phyloP scores from a whole-genome alignment of 2,113 vertebrate genomes.

The Glaucomys volans region DNA sequence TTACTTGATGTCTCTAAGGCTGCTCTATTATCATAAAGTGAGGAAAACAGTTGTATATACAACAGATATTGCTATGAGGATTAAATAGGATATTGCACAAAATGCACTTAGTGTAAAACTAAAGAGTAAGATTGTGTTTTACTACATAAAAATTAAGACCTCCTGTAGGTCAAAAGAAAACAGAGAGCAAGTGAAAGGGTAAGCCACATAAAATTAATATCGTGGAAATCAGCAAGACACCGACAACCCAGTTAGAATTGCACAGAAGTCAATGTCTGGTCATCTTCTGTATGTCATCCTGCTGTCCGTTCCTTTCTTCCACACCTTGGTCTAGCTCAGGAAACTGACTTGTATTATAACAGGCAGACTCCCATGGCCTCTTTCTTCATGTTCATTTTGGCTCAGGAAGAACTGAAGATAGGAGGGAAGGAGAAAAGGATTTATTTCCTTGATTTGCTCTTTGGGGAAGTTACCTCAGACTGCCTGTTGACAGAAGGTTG shows the following conservation, averaged over 20 bases:
- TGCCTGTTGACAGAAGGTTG: background rate
- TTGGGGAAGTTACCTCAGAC: background rate
- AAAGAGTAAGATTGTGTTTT: background rate
- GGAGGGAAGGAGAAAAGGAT: background rate
- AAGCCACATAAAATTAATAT: background rate
- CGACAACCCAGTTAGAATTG: background rate
- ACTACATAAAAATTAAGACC: background rate
- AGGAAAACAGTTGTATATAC: background rate
- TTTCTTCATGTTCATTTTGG: background rate
- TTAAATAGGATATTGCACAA: background rate
- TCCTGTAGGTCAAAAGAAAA: background rate
- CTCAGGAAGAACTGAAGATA: background rate
- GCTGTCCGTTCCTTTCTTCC: background rate
- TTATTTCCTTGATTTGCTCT: background rate
- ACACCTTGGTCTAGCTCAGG: rapidly evolving
- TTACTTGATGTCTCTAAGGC: background rate
- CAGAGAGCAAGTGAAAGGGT: background rate
- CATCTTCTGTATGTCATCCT: background rate
- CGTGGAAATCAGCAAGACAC: background rate
- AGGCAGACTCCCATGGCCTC: too few relatives aligned
- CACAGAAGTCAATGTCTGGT: background rate
- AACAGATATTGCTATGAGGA: background rate
- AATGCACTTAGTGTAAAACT: background rate
- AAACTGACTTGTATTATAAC: background rate
- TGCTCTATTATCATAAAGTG: background rate